Base-by-base conservation (phyloP, 1,140 invertebrate species). In the Drosophila orosa region DNA sequence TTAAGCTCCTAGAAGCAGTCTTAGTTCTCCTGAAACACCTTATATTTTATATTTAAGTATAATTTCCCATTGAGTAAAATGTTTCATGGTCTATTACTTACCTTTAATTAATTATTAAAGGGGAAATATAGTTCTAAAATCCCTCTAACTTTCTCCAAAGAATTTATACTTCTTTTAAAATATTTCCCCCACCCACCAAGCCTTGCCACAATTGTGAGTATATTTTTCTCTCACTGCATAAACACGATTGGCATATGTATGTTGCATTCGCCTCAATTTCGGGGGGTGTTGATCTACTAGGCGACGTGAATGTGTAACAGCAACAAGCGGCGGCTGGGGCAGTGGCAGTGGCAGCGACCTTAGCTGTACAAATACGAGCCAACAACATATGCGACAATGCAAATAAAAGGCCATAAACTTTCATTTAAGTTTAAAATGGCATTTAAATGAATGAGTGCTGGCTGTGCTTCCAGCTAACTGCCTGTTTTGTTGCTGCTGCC, bases 341-440 rank as follows among this genome's bases (percentile, higher is more conserved):
- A n/a, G 22, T 15, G 22, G 22, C 63, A 72, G 67, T 22, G 29
- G 29, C 48, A 54, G 13, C 50, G 3, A 54, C 75, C 73, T 75
- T 75, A 80, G 62, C 77, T 56, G 54, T 31, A 58, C 56, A 78
- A 22, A 58, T 50, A 75, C 9, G 17, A 47, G 50, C 59, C 60
- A 80, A 33, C 54, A 80, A 37, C 77, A 85, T 73, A 77, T 80
- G 77, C 56, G 77, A 65, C 77, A 89, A 77, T 87, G 83, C 79
- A 87, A 89, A 90, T 87, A 87, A 89, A 91, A 78, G 87, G 77
- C 87, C 87, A 90, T 90, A 90, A 90, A 90, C 83, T 90, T 90
- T 90, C 87, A 90, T 90, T 90, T 90, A 90, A 90, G 83, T 90
- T 90, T 90, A 91, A 91, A 91, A 90, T 90, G 87, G 83, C 87